Conservation (phyloP, 2,113 vertebrate genomes). For the Rhynchopsitta pachyrhyncha region DNA sequence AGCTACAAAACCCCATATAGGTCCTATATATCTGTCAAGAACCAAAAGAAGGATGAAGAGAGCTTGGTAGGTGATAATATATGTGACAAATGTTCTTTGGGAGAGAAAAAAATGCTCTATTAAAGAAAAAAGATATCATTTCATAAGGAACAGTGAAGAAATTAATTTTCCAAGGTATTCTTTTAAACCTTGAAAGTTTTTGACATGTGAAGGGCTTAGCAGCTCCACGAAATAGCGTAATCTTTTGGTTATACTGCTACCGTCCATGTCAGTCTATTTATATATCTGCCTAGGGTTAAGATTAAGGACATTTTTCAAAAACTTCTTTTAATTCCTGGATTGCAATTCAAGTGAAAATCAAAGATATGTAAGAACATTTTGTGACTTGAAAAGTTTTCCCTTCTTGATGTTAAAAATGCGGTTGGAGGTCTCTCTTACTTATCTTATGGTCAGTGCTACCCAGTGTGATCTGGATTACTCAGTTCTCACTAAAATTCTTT, state of each 20-base stretch:
- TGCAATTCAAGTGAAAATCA: slow-evolving; percentile 74
- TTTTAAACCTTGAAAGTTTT: slow-evolving; percentile 65
- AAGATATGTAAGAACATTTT: slow-evolving; percentile 68
- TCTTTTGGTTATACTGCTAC: slow-evolving; percentile 50
- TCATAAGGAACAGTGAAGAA: neutral
- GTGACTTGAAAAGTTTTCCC: slow-evolving; percentile 63
- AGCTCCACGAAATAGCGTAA: slow-evolving; percentile 30
- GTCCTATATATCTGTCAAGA: neutral
- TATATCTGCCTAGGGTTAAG: slow-evolving; percentile 65
- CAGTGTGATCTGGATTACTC: slow-evolving; percentile 60
- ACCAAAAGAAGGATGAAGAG: neutral
- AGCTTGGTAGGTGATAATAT: neutral
- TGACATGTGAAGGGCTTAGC: slow-evolving; percentile 52
- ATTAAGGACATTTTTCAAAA: slow-evolving; percentile 66
- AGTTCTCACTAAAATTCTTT: slow-evolving; percentile 36
- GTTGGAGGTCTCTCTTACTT: slow-evolving; percentile 62
- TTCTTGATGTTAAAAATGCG: slow-evolving; percentile 69
- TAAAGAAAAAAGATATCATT: neutral
- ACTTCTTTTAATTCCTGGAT: slow-evolving; percentile 72
- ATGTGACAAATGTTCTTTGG: neutral
- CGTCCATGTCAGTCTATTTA: slow-evolving; percentile 62
- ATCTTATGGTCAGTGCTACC: slow-evolving; percentile 53
- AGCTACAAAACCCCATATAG: neutral
- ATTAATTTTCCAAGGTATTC: slow-evolving; percentile 55
- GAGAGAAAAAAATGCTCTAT: neutral